Evolutionary conservation across 2,113 vertebrate genomes (phyloP).

Genomic region (Mormyrus lacerda): DNA sequence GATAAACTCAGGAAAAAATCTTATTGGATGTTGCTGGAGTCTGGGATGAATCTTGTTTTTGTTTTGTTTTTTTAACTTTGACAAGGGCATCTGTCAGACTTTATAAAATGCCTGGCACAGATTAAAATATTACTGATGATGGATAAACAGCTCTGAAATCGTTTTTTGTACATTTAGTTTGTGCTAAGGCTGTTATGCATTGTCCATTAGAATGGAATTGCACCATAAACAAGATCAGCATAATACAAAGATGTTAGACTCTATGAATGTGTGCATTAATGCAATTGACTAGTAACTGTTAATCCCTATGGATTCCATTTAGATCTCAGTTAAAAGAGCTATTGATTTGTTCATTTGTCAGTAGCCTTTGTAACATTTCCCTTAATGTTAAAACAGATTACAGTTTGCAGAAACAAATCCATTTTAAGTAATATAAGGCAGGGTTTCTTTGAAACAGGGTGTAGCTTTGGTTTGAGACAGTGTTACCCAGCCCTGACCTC

Average conservation of each 20-base stretch:
- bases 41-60: not conserved
- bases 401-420: not conserved
- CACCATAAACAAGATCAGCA: not conserved
- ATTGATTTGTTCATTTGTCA: slow-evolving; percentile 1
- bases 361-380: not conserved
- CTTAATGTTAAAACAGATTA: not conserved
- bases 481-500: not conserved
- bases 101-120: not conserved
- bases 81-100: not conserved
- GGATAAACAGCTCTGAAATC: not conserved
- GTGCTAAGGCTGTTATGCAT: not conserved
- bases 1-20: not conserved
- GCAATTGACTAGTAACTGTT: not conserved
- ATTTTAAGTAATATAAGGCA: not conserved
- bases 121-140: not conserved
- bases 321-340: not conserved
- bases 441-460: not conserved
- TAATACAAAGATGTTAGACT: not conserved
- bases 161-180: not conserved
- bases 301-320: not conserved
- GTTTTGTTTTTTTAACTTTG: not conserved
- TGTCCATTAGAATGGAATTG: not conserved
- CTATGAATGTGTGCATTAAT: not conserved
- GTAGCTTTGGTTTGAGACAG: not conserved
- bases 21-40: not conserved